Evolutionary conservation across 2,888 invertebrate species (phyloP), one percentile per base, ranked within the genome.

Genomic region (Drosophila diplacantha): DNA sequence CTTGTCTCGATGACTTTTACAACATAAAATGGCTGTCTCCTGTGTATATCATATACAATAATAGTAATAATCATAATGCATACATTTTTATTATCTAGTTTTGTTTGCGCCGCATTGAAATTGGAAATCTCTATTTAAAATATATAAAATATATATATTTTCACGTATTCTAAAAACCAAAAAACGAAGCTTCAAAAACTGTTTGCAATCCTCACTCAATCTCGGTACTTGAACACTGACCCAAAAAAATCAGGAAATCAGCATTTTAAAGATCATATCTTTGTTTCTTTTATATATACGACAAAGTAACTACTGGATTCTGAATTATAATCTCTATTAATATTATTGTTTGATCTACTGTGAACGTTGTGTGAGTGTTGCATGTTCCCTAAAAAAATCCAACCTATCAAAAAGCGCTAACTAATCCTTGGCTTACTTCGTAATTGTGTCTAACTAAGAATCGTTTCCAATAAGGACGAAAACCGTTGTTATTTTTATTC

Each of bases 291-390:
- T 44, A 9, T 12, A 8, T 39, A 82, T 74, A 80, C 72, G 83
- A 79, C 74, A 80, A 80, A 80, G 80, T 80, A 83, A 80, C 74
- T 79, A 83, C 80, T 79, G 83, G 83, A 83, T 83, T 71, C 59
- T 72, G 72, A 81, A 81, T 69, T 71, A 31, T 31, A 70, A 66
- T 55, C 34, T 49, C 54, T 69, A 49, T 46, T 51, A 57, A 34
- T 56, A 63, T 69, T 62, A 65, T 69, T 61, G 58, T 58, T 56
- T 62, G 38, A 49, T 35, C 59, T 54, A 56, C 62, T 44, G 69
- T 65, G 68, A 63, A 53, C 52, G 56, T 62, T 62, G 61, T 62
- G 69, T 44, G 38, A 32, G 31, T 41, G 41, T 44, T 67, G 32
- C 57, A 51, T 71, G 55, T 43, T 24, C 50, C 32, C 60, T 55